A percentile compares a stretch with the other conserved stretches of the same genome.
Evolutionary conservation across 2,797 vertebrate species (phyloP).

Genomic region (Simalia tracyae): DNA sequence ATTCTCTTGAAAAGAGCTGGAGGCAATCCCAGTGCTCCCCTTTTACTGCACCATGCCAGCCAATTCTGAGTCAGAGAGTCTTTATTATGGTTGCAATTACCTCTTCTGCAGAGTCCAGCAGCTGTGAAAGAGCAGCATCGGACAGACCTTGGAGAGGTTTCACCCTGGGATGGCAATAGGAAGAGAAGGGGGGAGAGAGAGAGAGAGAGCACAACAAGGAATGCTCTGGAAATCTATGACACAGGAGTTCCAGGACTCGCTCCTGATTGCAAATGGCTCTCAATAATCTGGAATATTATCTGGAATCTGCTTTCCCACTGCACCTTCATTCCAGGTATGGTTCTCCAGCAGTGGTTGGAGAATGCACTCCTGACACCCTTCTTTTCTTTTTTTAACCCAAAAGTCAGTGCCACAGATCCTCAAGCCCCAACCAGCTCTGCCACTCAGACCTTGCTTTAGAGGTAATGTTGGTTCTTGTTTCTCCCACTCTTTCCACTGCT

Average conservation of each 20-base stretch:
- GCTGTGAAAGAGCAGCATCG: conserved; percentile 78
- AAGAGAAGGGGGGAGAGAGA: too few relatives aligned
- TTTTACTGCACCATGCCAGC: neutral
- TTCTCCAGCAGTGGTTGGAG: neutral
- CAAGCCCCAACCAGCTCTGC: neutral
- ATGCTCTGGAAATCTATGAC: neutral
- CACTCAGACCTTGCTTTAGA: neutral
- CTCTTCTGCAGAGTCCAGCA: conserved; percentile 86
- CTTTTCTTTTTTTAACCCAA: neutral
- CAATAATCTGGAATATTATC: neutral
- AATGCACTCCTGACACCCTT: neutral
- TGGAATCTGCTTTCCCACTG: neutral
- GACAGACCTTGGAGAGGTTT: conserved; percentile 75
- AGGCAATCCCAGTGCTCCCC: neutral
- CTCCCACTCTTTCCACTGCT: too few relatives aligned
- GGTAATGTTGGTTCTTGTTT: neutral
- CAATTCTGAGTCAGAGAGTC: neutral
- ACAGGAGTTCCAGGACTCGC: neutral
- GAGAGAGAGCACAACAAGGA: neutral
- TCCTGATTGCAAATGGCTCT: too few relatives aligned
- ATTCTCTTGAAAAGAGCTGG: neutral
- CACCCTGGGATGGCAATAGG: neutral
- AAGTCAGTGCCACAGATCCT: neutral
- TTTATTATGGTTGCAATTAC: conserved; percentile 48
- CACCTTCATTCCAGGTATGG: too few relatives aligned